A percentile compares a stretch with the other conserved stretches of the same genome.
These are phyloP conservation scores for Athene noctua DNA, from an alignment of 2,113 vertebrate genomes.

Conservation along the genomic window DNA sequence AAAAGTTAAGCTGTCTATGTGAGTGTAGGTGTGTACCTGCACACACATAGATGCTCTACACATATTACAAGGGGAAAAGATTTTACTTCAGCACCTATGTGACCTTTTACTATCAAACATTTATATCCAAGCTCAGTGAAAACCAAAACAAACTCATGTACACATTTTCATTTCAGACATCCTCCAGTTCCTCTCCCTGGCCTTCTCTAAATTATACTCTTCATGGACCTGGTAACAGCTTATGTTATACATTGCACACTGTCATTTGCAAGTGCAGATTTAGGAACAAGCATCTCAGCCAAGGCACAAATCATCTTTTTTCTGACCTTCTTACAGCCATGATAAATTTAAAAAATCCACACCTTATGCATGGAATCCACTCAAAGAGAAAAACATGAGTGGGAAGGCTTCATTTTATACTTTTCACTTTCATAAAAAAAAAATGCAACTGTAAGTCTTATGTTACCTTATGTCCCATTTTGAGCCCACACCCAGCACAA, in stretches of 20 bases:
- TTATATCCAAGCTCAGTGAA: neutral
- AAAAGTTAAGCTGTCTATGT: neutral
- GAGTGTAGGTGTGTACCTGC: too few relatives aligned
- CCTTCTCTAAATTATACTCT: neutral
- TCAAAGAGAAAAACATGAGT: neutral
- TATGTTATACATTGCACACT: rapidly evolving
- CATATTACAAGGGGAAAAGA: neutral
- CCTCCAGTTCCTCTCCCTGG: too few relatives aligned
- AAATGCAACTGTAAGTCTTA: neutral
- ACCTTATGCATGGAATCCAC: neutral
- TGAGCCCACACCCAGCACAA: neutral
- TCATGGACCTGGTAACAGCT: neutral
- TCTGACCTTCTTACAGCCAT: neutral
- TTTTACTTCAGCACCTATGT: neutral
- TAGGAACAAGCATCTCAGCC: neutral
- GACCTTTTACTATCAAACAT: neutral
- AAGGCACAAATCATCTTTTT: neutral
- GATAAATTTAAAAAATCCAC: neutral
- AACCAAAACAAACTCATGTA: neutral
- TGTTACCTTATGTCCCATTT: neutral
- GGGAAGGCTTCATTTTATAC: neutral
- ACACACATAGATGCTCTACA: neutral
- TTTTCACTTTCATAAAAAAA: neutral
- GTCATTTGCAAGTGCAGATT: neutral
- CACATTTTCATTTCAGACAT: neutral